Evolutionary conservation across 1,140 invertebrate genomes (phyloP).

Genomic region (Doryteuthis pealeii): DNA sequence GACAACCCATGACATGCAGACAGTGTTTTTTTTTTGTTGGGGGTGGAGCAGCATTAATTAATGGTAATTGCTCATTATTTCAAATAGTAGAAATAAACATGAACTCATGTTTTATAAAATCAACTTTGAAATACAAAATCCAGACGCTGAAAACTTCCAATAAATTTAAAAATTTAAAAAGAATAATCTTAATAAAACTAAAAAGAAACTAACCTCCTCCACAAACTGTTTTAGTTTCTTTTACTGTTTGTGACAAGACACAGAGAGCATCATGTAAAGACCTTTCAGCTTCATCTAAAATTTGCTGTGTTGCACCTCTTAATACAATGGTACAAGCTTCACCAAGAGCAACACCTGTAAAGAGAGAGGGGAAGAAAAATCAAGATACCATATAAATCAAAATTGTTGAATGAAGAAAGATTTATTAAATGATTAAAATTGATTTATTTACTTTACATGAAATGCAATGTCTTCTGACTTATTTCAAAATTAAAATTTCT

Average conservation of each 20-base stretch:
- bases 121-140: no score
- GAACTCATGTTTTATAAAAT: no score
- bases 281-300: conserved; percentile 97
- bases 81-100: no score
- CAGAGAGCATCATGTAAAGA: conserved; percentile 98
- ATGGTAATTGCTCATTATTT: no score
- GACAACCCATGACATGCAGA: no score
- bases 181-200: not conserved
- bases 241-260: conserved; percentile 93
- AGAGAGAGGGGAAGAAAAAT: no score
- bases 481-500: no score
- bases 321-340: conserved; percentile 97
- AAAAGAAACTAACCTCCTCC: conserved; percentile 81
- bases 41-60: no score
- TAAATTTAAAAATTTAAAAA: not conserved
- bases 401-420: not conserved
- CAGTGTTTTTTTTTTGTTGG: no score
- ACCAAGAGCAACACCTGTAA: conserved; percentile 78
- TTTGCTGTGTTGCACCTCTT: conserved; percentile 98
- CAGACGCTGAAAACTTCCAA: no score
- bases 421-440: conserved; percentile 8
- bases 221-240: conserved; percentile 86
- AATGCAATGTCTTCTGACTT: no score
- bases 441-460: no score
- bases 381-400: not conserved